These are phyloP conservation scores for Hippasteria phrygiana DNA, from an alignment of 53 echinoderm and acorn worm species.

Conservation along the genomic window DNA sequence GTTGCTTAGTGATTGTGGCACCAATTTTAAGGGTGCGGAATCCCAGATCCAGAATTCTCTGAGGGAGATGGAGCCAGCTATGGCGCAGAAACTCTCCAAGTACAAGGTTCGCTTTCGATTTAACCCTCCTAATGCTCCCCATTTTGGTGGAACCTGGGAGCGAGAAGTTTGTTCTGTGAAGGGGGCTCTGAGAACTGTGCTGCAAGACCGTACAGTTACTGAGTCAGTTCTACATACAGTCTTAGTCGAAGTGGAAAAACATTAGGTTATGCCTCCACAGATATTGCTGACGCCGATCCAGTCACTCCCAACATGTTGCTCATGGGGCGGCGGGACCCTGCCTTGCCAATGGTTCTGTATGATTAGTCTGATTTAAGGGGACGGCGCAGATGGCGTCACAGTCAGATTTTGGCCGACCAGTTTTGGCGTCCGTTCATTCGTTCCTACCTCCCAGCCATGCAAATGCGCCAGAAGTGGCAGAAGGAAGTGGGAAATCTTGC, in stretches of 20 bases:
- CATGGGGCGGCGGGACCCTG: slow-evolving; percentile 47
- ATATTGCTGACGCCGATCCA: slow-evolving; percentile 51
- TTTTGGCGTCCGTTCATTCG: slow-evolving; percentile 50
- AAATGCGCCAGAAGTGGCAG: slow-evolving; percentile 27
- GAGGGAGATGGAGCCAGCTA: neutral
- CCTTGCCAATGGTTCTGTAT: neutral
- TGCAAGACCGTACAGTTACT: slow-evolving; percentile 47
- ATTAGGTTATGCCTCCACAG: slow-evolving; percentile 59
- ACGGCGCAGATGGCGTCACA: neutral
- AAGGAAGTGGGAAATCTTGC: neutral
- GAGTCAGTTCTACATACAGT: slow-evolving; percentile 64
- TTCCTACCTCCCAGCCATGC: slow-evolving; percentile 38
- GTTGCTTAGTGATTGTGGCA: slow-evolving; percentile 55
- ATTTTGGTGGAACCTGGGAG: slow-evolving; percentile 65
- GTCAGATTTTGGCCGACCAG: slow-evolving; percentile 49
- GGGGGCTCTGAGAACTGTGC: slow-evolving; percentile 11
- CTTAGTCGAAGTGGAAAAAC: slow-evolving; percentile 62
- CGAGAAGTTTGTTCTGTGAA: slow-evolving; percentile 49
- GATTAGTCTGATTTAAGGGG: slow-evolving; percentile 5
- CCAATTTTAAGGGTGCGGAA: slow-evolving; percentile 63
- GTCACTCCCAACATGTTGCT: slow-evolving; percentile 64
- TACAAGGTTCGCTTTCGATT: slow-evolving; percentile 27
- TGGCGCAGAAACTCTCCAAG: neutral
- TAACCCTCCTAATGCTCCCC: slow-evolving; percentile 47
- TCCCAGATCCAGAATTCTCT: slow-evolving; percentile 30